Evolutionary conservation across 2,888 invertebrate genomes (phyloP).

Genomic region (Anagyrus pseudococci): DNA sequence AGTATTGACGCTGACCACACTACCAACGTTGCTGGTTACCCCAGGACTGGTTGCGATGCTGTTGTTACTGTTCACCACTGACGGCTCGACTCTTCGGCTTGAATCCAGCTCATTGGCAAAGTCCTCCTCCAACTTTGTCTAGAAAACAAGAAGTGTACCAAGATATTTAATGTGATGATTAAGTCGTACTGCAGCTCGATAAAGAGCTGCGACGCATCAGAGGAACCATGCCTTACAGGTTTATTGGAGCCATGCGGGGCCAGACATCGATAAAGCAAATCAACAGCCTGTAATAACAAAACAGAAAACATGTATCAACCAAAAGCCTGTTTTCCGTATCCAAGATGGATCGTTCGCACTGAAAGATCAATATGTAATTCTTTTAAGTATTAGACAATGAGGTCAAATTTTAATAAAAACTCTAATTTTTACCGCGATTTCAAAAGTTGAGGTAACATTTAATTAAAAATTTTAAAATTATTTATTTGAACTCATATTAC

Average conservation of each 20-base stretch:
- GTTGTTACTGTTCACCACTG: constrained; percentile 43
- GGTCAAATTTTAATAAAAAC: not conserved
- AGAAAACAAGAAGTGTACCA: constrained; percentile 48
- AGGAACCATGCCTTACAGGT: constrained; percentile 62
- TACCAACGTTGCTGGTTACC: constrained; percentile 3
- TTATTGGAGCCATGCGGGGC: constrained; percentile 62
- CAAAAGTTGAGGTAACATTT: not conserved
- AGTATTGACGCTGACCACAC: constrained; percentile 1
- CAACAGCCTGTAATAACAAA: constrained; percentile 62
- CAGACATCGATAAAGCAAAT: constrained; percentile 62
- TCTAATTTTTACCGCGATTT: not conserved
- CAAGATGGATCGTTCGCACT: too few relatives aligned
- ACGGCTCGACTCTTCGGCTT: constrained; percentile 47
- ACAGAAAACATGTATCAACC: constrained; percentile 59
- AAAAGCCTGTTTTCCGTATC: constrained; percentile 48
- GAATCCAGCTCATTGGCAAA: constrained; percentile 44
- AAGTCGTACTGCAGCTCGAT: constrained; percentile 37
- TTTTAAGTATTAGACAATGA: not conserved
- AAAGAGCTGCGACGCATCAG: constrained; percentile 51
- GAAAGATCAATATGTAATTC: not conserved
- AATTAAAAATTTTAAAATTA: too few relatives aligned
- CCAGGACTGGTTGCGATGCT: constrained; percentile 7
- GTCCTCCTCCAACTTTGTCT: constrained; percentile 60
- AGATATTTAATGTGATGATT: constrained; percentile 39
- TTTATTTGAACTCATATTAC: not conserved